phyloP scores from a whole-genome alignment of 2,888 invertebrate genomes.

The Agelastica alni region DNA sequence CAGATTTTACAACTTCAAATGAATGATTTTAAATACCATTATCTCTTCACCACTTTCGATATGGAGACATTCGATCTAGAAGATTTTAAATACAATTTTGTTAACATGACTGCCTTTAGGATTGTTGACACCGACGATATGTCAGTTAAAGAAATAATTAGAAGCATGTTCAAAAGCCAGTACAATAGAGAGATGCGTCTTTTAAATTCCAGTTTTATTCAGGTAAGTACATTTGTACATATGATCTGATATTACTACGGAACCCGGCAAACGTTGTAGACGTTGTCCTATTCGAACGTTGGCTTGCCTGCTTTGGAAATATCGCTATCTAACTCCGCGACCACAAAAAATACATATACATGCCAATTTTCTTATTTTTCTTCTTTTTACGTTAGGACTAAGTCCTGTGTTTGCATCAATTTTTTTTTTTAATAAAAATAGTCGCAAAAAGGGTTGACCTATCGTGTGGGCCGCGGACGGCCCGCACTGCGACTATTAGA shows the following conservation, averaged over 20 bases:
- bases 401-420: too few species aligned
- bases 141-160: constrained; percentile 67
- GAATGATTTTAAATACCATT: constrained; percentile 85
- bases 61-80: constrained; percentile 70
- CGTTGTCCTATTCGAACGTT: too few species aligned
- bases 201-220: constrained; percentile 52
- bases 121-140: constrained; percentile 72
- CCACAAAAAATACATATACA: too few species aligned
- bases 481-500: too few species aligned
- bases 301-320: too few species aligned
- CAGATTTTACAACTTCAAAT: constrained; percentile 81
- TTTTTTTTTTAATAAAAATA: too few species aligned
- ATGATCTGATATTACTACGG: neutral
- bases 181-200: constrained; percentile 46
- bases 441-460: too few species aligned
- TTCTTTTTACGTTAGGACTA: too few species aligned
- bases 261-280: too few species aligned
- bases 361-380: too few species aligned
- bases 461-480: too few species aligned
- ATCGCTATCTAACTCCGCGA: too few species aligned
- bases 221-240: constrained; percentile 43
- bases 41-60: constrained; percentile 75
- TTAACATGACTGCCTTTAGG: constrained; percentile 76
- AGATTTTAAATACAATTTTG: constrained; percentile 76
- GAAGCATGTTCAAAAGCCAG: constrained; percentile 72